A percentile compares a stretch with the other conserved stretches of the same genome.
Conservation (phyloP, 2,797 vertebrate species). For the Cynopterus sphinx region DNA sequence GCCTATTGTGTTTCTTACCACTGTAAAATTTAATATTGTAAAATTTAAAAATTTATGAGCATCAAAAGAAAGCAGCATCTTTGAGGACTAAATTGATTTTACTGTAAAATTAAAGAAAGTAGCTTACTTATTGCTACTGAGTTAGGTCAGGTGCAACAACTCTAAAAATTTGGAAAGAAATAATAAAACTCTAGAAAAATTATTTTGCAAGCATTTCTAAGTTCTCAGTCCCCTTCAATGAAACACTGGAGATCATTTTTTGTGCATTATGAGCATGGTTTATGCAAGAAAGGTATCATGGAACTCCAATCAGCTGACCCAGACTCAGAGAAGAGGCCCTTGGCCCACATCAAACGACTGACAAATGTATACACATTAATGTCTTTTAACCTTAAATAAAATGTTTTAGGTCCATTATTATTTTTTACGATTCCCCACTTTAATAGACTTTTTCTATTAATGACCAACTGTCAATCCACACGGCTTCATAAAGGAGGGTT, state of each 20-base stretch:
- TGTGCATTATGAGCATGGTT: slow-evolving; percentile 14
- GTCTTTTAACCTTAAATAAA: slow-evolving; percentile 47
- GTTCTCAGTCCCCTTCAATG: slow-evolving; percentile 49
- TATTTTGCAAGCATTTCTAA: slow-evolving; percentile 60
- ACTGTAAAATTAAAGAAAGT: slow-evolving; percentile 38
- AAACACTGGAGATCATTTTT: slow-evolving; percentile 46
- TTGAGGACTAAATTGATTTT: slow-evolving; percentile 37
- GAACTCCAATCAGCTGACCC: slow-evolving; percentile 51
- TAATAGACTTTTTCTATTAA: slow-evolving; percentile 60
- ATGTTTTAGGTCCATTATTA: slow-evolving; percentile 29
- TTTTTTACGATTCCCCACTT: slow-evolving; percentile 60
- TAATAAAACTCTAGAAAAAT: slow-evolving; percentile 69
- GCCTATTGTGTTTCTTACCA: background rate
- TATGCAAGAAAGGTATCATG: background rate
- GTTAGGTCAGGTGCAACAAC: slow-evolving; percentile 65
- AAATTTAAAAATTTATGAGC: slow-evolving; percentile 43
- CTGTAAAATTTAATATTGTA: slow-evolving; percentile 41
- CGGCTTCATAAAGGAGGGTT: background rate
- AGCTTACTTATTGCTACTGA: slow-evolving; percentile 62
- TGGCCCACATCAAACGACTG: slow-evolving; percentile 4
- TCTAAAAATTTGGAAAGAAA: slow-evolving; percentile 72
- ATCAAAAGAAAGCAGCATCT: slow-evolving; percentile 47
- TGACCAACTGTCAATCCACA: background rate
- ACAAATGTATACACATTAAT: background rate
- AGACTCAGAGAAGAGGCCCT: background rate